These are phyloP conservation scores for Butorides virescens DNA, from an alignment of 2,113 vertebrate species.

Conservation along the genomic window DNA sequence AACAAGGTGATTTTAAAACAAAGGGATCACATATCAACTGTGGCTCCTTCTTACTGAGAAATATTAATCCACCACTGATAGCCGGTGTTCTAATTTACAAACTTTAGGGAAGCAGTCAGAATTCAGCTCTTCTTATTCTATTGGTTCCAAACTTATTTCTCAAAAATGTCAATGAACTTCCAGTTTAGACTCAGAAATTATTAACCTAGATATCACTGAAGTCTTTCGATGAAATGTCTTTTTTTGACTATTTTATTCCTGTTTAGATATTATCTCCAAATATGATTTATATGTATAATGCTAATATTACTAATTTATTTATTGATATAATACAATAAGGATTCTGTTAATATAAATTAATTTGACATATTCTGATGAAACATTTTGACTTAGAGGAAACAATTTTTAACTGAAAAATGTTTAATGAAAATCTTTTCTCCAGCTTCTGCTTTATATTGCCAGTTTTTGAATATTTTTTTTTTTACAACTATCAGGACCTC, in stretches of 20 bases:
- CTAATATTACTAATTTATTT: background rate
- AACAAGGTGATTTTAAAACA: background rate
- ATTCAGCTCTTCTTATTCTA: background rate
- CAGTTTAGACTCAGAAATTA: background rate
- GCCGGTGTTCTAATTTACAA: background rate
- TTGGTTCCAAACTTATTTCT: background rate
- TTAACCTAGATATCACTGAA: background rate
- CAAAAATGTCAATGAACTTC: background rate
- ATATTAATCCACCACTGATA: background rate
- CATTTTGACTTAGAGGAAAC: background rate
- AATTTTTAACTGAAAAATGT: background rate
- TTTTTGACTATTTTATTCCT: background rate
- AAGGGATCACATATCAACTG: background rate
- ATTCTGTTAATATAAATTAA: background rate
- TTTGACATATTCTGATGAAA: background rate
- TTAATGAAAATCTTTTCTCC: background rate
- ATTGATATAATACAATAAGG: background rate
- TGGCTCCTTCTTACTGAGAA: background rate
- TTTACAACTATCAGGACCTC: background rate
- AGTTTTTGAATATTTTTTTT: background rate
- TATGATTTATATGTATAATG: background rate
- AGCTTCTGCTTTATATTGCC: background rate
- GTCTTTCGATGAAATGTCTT: background rate
- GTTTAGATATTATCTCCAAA: background rate
- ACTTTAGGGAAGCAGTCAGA: background rate